These are phyloP conservation scores for Aphis gossypii DNA, from an alignment of 1,140 invertebrate species.

Conservation along the genomic window DNA sequence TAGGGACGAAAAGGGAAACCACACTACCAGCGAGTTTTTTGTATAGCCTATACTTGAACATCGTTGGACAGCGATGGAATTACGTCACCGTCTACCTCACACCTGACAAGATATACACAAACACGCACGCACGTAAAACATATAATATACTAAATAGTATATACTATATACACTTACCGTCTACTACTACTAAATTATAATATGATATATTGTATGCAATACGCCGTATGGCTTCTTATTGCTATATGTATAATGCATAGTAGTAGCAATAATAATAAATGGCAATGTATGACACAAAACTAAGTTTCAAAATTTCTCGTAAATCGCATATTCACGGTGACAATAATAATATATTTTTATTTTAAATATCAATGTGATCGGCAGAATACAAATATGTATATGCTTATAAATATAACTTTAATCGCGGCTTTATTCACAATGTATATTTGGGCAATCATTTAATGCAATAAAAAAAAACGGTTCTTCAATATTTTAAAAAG, in stretches of 20 bases:
- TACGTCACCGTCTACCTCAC: slow-evolving; percentile 53
- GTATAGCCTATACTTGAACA: background rate
- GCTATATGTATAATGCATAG: background rate
- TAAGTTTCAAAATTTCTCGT: background rate
- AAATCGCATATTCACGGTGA: background rate
- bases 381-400: background rate
- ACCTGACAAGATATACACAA: slow-evolving; percentile 39
- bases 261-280: background rate
- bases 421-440: background rate
- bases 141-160: slow-evolving; percentile 10
- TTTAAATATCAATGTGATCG: background rate
- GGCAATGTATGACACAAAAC: background rate
- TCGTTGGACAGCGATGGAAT: background rate
- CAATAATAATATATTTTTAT: background rate
- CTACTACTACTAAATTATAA: background rate
- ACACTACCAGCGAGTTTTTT: background rate
- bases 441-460: background rate
- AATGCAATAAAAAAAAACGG: background rate
- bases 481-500: background rate
- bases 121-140: background rate
- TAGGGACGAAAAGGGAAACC: background rate
- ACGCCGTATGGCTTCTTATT: slow-evolving; percentile 32
- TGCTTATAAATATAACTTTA: too few species aligned
- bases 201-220: background rate
- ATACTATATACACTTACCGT: background rate